A percentile compares a stretch with the other conserved stretches of the same genome.
Conservation (phyloP, 2,888 invertebrate species). For the Nomada flava region DNA sequence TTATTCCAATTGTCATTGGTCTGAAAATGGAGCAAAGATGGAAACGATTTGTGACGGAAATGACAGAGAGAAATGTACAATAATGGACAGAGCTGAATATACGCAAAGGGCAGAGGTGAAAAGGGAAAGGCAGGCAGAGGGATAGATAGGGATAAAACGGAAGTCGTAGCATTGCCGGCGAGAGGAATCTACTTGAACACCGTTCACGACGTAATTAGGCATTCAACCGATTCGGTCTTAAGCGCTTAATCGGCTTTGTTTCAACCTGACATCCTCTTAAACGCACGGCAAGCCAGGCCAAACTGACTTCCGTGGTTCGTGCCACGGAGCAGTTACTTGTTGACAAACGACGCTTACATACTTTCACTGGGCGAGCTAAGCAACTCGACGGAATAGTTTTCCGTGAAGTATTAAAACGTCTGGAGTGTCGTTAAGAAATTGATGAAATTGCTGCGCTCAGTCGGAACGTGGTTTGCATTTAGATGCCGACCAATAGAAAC, state of each 20-base stretch:
- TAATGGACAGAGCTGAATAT: not conserved
- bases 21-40: not conserved
- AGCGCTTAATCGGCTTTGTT: slow-evolving; percentile 69
- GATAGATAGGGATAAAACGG: not conserved
- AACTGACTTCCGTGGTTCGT: slow-evolving; percentile 55
- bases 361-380: slow-evolving; percentile 13
- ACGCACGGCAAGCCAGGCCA: slow-evolving; percentile 43
- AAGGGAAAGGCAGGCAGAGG: not conserved
- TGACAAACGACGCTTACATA: slow-evolving; percentile 33
- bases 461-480: slow-evolving; percentile 29
- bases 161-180: not conserved
- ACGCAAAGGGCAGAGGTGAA: not conserved
- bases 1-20: slow-evolving; percentile 16
- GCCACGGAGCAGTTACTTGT: slow-evolving; percentile 49
- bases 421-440: slow-evolving; percentile 32
- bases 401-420: slow-evolving; percentile 54
- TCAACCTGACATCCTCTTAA: slow-evolving; percentile 57
- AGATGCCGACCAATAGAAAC: slow-evolving; percentile 2
- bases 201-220: slow-evolving; percentile 59
- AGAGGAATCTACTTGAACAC: slow-evolving; percentile 46
- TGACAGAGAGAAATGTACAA: no score
- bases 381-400: slow-evolving; percentile 26
- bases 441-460: slow-evolving; percentile 25
- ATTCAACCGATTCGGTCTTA: slow-evolving; percentile 64
- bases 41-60: no score